Base-by-base conservation (phyloP, 2,113 vertebrate species). In the Calidris pygmaea region DNA sequence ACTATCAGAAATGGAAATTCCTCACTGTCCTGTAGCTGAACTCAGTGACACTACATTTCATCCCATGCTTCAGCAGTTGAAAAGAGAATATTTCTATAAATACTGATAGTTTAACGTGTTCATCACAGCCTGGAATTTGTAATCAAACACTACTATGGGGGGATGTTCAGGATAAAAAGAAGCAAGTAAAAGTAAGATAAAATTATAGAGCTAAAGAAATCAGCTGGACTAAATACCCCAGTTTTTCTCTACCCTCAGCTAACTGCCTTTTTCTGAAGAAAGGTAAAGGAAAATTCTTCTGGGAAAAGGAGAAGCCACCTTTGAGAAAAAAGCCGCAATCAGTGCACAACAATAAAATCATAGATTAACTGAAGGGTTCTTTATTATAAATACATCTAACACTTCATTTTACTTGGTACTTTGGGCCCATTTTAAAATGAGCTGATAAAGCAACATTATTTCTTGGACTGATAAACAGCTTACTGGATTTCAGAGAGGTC, bases 401-500 rank as follows among this genome's bases (percentile, higher is more conserved):
- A 78, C 65, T 65, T 89, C 35, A 24, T 41, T 76, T n/a, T 19
- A 53, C 50, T 80, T 82, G 79, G 52, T 94, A 71, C 37, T 91
- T 93, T n/a, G n/a, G 52, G 62, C 14, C 48, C 37, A 82, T 93
- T 93, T 92, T 62, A 95, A 89, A 92, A 79, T 45, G 4, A 91
- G 53, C 55, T 89, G 77, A 92, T 92, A 90, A 87, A 92, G 37
- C 75, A 94, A 76, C 50, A 62, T 47, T 85, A 67, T 75, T 92
- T 86, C 70, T 87, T 48, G 62, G 74, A 34, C 43, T 85, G 74
- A 76, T 71, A 93, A 87, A 53, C 39, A 79, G 53, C 53, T 75
- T 47, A 52, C 39, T 85, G 74, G 62, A 87, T 95, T 94, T 91
- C 84, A 77, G 82, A 74, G 91, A 84, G 90, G 79, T 95, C 90